Evolutionary conservation across 30 jellyfish, hydroid and myxozoan genomes (phyloP), one percentile per base, ranked within the genome.

Genomic region (Pseudorhiza aurosa): DNA sequence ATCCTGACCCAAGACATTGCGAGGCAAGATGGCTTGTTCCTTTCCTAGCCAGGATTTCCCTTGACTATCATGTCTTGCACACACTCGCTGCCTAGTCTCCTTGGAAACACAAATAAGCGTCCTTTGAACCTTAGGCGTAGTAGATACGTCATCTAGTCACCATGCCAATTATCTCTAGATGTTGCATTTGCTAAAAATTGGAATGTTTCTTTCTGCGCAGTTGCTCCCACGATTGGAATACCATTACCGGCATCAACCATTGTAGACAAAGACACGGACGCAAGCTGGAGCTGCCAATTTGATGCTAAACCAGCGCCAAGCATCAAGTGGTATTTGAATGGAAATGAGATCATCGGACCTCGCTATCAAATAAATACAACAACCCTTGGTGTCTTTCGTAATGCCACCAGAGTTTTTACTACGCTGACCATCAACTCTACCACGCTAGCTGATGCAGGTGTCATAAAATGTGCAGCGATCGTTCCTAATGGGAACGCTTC

Each of bases 391-490:
- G 53, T 31, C 8, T 29, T 63, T 31, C 27, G 31, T 24, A 28
- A 68, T 47, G 31, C 75, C 0, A 45, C 75, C 14, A 70, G 68
- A 6, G 75, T 77, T 50, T 6, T 21, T n/a, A 63, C 91, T 7
- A 46, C 63, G 1, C 64, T 87, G 45, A 43, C 56, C 22, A 59
- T 87, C 0, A 70, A 58, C 26, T 18, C 29, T 5, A 51, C 92
- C 28, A 53, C 12, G 63, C 96, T 93, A 17, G 72, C 43, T 30
- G 96, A 87, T 57, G 40, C 63, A 14, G 96, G 96, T 30, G 37
- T 21, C 18, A 70, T 87, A 15, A 24, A 58, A 10, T 87, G 96
- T 46, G 14, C 65, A 19, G 92, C 75, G 4, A 27, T 30, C 2
- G 30, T 72, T 17, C 85, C 82, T 0, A 68, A 33, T 26, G 82